Percentiles rank a stretch among this genome's conserved stretches.
phyloP scores from a whole-genome alignment of 53 echinoderm and acorn worm species.

The Zoroaster sp. region DNA sequence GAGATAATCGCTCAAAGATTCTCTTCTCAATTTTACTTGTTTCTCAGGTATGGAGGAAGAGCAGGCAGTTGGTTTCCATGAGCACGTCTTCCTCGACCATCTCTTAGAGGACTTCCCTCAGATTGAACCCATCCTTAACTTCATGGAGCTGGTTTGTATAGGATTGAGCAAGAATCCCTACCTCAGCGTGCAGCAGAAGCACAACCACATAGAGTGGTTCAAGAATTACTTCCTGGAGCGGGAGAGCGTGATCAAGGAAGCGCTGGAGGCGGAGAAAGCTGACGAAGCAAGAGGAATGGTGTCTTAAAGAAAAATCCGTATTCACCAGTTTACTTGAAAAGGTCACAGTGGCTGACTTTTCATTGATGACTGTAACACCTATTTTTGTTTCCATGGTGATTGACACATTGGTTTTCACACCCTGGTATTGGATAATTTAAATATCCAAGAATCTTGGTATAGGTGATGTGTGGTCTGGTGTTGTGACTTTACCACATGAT shows the following conservation, averaged over 20 bases:
- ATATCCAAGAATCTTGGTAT: no score
- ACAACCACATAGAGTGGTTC: slow-evolving; percentile 92
- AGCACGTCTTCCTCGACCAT: slow-evolving; percentile 89
- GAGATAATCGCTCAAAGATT: no score
- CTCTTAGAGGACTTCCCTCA: slow-evolving; percentile 80
- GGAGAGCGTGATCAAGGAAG: slow-evolving; percentile 62
- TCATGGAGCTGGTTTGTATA: slow-evolving; percentile 92
- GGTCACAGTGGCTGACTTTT: background rate
- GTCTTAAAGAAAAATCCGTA: background rate
- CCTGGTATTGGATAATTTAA: no score
- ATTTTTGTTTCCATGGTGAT: no score
- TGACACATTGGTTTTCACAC: no score
- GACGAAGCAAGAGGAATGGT: background rate
- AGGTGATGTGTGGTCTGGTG: no score
- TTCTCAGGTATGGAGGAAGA: slow-evolving; percentile 91
- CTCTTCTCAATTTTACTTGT: background rate
- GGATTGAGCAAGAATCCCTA: slow-evolving; percentile 87
- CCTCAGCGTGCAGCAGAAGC: slow-evolving; percentile 90
- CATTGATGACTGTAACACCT: background rate
- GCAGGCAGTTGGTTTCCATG: slow-evolving; percentile 80
- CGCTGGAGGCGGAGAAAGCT: slow-evolving; percentile 8
- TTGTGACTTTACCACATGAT: no score
- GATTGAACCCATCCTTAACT: slow-evolving; percentile 69
- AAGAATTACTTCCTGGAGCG: slow-evolving; percentile 83
- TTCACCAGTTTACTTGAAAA: background rate